Conservation (phyloP, 2,797 vertebrate species). For the Simalia tracyae region DNA sequence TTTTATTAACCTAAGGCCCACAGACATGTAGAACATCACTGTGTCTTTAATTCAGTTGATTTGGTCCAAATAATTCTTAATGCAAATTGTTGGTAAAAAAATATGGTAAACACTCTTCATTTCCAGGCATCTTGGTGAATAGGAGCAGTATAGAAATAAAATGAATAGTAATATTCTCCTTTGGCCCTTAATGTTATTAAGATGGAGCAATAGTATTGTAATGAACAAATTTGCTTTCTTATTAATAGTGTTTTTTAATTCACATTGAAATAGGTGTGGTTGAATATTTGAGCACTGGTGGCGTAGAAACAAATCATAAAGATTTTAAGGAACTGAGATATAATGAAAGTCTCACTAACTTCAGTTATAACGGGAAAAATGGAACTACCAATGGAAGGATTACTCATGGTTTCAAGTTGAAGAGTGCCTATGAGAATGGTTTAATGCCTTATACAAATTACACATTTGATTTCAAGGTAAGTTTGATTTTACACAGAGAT, state of each 20-base stretch:
- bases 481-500: background rate
- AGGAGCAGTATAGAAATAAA: background rate
- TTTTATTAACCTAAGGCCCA: background rate
- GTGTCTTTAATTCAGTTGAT: background rate
- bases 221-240: background rate
- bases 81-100: background rate
- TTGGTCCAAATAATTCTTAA: background rate
- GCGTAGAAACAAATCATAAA: slow-evolving; percentile 97
- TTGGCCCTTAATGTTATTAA: background rate
- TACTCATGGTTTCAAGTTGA: slow-evolving; percentile 98
- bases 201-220: background rate
- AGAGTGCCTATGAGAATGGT: slow-evolving; percentile 96
- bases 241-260: background rate
- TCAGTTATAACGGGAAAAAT: slow-evolving; percentile 96
- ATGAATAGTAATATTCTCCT: background rate
- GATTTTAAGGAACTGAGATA: slow-evolving; percentile 98
- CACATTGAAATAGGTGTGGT: slow-evolving; percentile 83
- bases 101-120: background rate
- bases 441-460: slow-evolving; percentile 99
- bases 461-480: slow-evolving; percentile 93
- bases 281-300: slow-evolving; percentile 95
- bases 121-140: background rate
- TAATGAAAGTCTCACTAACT: slow-evolving; percentile 96
- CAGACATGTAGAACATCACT: background rate
- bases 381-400: slow-evolving; percentile 92